These are phyloP conservation scores for Cyprichromis sp. DNA, from an alignment of 2,113 vertebrate species.

Conservation along the genomic window DNA sequence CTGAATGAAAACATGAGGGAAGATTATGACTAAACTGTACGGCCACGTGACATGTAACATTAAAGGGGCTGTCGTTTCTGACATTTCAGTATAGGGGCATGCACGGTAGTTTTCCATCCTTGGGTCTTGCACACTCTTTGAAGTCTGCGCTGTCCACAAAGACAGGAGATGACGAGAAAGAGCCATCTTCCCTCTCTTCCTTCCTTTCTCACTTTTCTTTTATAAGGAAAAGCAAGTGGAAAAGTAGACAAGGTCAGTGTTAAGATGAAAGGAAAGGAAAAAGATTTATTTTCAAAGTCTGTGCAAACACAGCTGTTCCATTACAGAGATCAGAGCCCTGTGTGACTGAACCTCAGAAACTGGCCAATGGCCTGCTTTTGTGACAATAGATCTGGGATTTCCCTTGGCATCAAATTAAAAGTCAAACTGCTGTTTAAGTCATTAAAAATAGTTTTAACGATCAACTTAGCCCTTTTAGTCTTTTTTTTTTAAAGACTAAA, in stretches of 20 bases:
- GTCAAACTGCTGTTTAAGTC: neutral
- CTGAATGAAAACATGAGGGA: neutral
- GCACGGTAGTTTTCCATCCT: neutral
- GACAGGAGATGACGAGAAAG: constrained; percentile 16
- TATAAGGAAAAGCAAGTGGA: neutral
- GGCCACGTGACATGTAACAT: neutral
- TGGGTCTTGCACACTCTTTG: neutral
- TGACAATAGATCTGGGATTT: neutral
- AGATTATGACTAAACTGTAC: neutral
- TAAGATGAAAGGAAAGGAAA: neutral
- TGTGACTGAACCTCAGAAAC: neutral
- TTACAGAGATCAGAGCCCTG: neutral
- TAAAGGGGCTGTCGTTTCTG: neutral
- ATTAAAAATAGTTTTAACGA: neutral
- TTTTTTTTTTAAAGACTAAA: neutral
- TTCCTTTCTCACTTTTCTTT: constrained; percentile 30
- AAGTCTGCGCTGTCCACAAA: neutral
- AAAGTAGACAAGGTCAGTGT: neutral
- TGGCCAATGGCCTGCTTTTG: neutral
- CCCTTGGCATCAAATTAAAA: neutral
- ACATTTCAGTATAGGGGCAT: neutral
- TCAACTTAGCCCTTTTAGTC: neutral
- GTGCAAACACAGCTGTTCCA: neutral
- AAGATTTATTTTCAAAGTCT: neutral
- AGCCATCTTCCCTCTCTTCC: constrained; percentile 1